These are phyloP conservation scores for Caradrina kadenii DNA, from an alignment of 2,888 invertebrate genomes.

Conservation along the genomic window DNA sequence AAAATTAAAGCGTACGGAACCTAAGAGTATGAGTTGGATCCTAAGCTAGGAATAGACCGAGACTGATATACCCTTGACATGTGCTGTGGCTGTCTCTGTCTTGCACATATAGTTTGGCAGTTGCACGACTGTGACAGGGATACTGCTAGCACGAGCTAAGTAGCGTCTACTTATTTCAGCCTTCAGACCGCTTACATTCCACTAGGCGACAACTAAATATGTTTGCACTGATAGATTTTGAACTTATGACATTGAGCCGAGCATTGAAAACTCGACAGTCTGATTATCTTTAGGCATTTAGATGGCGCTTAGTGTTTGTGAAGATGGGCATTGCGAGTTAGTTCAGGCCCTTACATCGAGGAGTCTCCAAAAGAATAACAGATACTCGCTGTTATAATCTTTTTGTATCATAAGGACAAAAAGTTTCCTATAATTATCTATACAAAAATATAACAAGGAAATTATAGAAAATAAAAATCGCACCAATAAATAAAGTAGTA, in stretches of 20 bases:
- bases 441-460: slow-evolving; percentile 21
- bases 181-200: neutral
- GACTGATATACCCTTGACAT: too few relatives aligned
- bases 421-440: slow-evolving; percentile 5
- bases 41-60: neutral
- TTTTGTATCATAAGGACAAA: neutral
- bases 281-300: neutral
- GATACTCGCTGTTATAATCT: neutral
- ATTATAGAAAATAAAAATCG: slow-evolving; percentile 16
- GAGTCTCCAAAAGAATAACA: neutral
- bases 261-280: too few relatives aligned
- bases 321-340: too few relatives aligned
- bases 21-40: slow-evolving; percentile 1
- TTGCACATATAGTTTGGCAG: neutral
- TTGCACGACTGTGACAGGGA: neutral
- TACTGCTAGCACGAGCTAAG: neutral
- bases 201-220: neutral
- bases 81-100: neutral
- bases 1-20: too few relatives aligned
- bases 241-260: too few relatives aligned
- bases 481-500: slow-evolving; percentile 39
- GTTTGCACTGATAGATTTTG: neutral
- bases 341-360: slow-evolving; percentile 34
- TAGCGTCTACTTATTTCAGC: neutral
- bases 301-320: neutral